These are phyloP conservation scores for Parthenolecanium corni DNA, from an alignment of 2,888 invertebrate genomes.

Conservation along the genomic window DNA sequence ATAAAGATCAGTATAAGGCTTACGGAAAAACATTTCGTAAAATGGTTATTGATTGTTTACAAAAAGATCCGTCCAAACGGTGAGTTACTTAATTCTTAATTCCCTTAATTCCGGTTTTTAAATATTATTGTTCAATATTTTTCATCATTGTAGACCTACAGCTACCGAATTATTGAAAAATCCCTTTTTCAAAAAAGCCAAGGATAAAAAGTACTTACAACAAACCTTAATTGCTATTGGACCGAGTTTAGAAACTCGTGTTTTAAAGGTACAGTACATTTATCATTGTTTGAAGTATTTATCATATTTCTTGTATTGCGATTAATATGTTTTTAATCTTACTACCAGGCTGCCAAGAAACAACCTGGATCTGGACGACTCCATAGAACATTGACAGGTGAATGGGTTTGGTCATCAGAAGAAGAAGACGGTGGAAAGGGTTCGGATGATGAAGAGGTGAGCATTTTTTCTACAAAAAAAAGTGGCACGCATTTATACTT, in stretches of 20 bases:
- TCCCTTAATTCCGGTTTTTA: neutral
- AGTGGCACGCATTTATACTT: neutral
- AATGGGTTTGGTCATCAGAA: slow-evolving; percentile 97
- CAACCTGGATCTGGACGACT: slow-evolving; percentile 66
- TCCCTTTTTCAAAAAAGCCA: slow-evolving; percentile 95
- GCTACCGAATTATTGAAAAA: slow-evolving; percentile 92
- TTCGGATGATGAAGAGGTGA: slow-evolving; percentile 44
- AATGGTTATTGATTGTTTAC: slow-evolving; percentile 91
- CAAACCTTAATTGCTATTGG: slow-evolving; percentile 75
- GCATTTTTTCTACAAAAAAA: no score
- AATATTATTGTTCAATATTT: neutral
- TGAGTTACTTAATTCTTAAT: slow-evolving; percentile 33
- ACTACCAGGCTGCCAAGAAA: slow-evolving; percentile 53
- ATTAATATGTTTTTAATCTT: slow-evolving; percentile 11
- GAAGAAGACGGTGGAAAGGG: slow-evolving; percentile 63
- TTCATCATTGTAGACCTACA: slow-evolving; percentile 52
- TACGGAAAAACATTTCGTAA: slow-evolving; percentile 96
- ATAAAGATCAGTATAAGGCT: slow-evolving; percentile 94
- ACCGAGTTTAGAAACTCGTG: slow-evolving; percentile 78
- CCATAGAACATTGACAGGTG: slow-evolving; percentile 88
- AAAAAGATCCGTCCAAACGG: slow-evolving; percentile 87
- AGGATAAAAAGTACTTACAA: slow-evolving; percentile 78
- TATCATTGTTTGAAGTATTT: neutral
- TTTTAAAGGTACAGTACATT: slow-evolving; percentile 62
- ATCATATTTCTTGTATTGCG: neutral